These are phyloP conservation scores for Rhegmatorhina hoffmannsi DNA, from an alignment of 2,113 vertebrate species.

Conservation along the genomic window DNA sequence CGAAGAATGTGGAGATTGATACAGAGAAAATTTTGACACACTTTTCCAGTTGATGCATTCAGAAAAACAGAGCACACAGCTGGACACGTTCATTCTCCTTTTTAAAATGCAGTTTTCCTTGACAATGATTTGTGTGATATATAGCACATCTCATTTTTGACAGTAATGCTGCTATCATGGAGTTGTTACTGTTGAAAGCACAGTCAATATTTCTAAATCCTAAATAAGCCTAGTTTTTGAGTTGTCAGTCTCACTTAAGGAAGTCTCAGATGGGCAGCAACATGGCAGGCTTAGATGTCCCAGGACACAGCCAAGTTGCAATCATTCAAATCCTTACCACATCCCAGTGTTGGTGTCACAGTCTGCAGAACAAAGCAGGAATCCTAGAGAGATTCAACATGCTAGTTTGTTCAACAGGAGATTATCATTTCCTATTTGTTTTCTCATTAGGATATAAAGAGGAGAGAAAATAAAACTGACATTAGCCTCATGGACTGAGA, in stretches of 20 bases:
- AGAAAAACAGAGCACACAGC: background rate
- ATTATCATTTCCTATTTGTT: background rate
- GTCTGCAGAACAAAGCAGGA: background rate
- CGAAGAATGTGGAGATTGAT: background rate
- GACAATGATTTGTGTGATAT: background rate
- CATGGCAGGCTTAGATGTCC: background rate
- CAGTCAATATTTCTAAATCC: background rate
- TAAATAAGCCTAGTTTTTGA: background rate
- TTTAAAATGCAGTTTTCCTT: background rate
- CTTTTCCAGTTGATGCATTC: background rate
- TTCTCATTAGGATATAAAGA: background rate
- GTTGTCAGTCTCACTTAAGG: background rate
- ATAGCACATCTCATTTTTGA: background rate
- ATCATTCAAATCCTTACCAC: background rate
- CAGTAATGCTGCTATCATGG: background rate
- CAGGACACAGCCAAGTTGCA: background rate
- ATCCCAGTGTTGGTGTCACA: background rate
- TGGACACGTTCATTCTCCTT: background rate
- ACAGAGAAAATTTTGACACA: background rate
- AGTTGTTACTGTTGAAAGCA: background rate
- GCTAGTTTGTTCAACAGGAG: background rate
- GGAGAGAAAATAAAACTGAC: background rate
- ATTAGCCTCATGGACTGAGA: background rate
- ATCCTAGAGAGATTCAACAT: background rate
- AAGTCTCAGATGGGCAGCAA: background rate